These are phyloP conservation scores for Thyatira batis DNA, from an alignment of 2,888 invertebrate genomes.

Conservation along the genomic window DNA sequence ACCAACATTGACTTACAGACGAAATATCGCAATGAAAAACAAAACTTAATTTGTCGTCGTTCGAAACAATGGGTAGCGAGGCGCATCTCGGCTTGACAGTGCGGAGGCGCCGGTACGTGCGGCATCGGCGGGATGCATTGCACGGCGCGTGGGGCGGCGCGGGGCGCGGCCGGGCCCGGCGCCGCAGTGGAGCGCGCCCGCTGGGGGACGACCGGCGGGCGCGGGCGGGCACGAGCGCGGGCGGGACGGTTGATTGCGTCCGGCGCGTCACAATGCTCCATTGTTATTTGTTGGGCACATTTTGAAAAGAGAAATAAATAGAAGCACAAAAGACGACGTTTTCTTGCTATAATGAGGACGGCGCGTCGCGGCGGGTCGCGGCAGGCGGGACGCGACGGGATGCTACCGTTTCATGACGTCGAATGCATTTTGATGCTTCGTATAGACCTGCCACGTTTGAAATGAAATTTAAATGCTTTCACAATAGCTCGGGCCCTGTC, in stretches of 20 bases:
- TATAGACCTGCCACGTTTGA: too few species aligned
- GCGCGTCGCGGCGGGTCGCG: too few species aligned
- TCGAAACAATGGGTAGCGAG: conserved; percentile 8
- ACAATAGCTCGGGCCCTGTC: too few species aligned
- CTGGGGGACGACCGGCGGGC: neutral
- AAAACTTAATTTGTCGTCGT: conserved; percentile 11
- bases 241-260: conserved; percentile 14
- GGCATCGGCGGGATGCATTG: neutral
- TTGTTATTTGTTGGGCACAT: conserved; percentile 19
- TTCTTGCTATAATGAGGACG: conserved; percentile 28
- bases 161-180: neutral
- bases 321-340: conserved; percentile 28
- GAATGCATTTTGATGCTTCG: neutral
- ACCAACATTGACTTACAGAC: neutral
- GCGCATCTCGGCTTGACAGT: neutral
- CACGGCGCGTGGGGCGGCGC: neutral
- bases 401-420: conserved; percentile 17
- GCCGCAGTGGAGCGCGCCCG: neutral
- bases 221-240: neutral
- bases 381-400: conserved; percentile 17
- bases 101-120: neutral
- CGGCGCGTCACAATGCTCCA: conserved; percentile 35
- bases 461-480: too few species aligned
- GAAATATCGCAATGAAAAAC: neutral
- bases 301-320: conserved; percentile 25